Base-by-base conservation (phyloP, 2,888 invertebrate genomes). In the Sussaba pulchella region DNA sequence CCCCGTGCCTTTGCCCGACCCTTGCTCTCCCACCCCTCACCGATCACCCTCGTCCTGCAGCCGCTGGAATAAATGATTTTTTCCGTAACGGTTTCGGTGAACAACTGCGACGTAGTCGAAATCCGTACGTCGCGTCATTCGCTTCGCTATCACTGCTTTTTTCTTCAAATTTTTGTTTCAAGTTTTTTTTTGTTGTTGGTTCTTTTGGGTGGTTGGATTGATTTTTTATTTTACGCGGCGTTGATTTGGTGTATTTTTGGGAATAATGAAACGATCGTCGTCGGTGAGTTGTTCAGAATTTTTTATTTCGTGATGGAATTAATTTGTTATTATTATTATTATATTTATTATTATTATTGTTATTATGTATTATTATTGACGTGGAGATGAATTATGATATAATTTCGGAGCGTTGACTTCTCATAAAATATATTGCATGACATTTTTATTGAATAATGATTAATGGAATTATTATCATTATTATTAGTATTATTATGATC, bases 201-300 rank as follows among this genome's bases (percentile, higher is more conserved):
- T n/a, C n/a, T n/a, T n/a, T n/a, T n/a, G n/a, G n/a, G n/a, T n/a
- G n/a, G n/a, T n/a, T n/a, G n/a, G n/a, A n/a, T n/a, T n/a, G n/a
- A n/a, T 1, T 1, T 57, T 24, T 41, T n/a, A 14, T 19, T 10
- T 12, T 41, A 6, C 17, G 4, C 5, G 26, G 31, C 31, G 41
- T 43, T 31, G 12, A 9, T 50, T 63, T 24, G 21, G 43, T 41
- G 21, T 50, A 52, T 52, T 24, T 26, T 12, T n/a, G 52, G n/a
- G n/a, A n/a, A 52, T 52, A 76, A 91, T 91, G 90, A 91, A 91
- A 84, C 86, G 91, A 83, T 90, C 87, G 52, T 87, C 83, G n/a
- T 89, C 90, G 87, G 91, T 91, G 85, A 89, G 90, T 70, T 26
- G 10, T 9, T 50, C 61, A 1, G 12, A 73, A 54, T 64, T 10